Base-by-base conservation (phyloP, 2,888 invertebrate genomes). In the Gerosis bhagava region DNA sequence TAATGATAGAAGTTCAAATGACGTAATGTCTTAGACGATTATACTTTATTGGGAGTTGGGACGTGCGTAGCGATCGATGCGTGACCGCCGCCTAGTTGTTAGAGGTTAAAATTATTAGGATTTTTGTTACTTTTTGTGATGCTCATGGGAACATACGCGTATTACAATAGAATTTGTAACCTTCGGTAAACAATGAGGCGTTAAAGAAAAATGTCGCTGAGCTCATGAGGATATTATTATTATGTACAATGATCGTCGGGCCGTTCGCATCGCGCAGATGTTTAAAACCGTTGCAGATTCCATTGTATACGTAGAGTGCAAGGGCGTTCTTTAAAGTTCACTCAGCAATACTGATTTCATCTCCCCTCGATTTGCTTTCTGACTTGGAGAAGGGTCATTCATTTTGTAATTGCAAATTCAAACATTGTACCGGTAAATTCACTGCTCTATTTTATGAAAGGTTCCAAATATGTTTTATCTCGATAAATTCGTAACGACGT, bases 211-310 rank as follows among this genome's bases (percentile, higher is more conserved):
- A 29, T 45, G 31, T 45, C 36, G 44, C 8, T 12, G 29, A 11
- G 36, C 32, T 24, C 25, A 6, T 24, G 41, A 31, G 19, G 25
- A 26, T 41, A 41, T 42, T 45, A 44, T 44, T 44, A 28, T 44
- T 16, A 11, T 22, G 28, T 13, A 13, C 7, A 5, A 21, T 25
- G 7, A 15, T 11, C 24, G 17, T 11, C 39, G 40, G 21, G 19
- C 17, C 28, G 29, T 32, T 32, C 24, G 49, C 51, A 43, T 44
- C 47, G 51, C 61, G 86, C 88, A 88, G 87, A 87, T 88, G 87
- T 82, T 78, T 63, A 75, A 81, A 84, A 79, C 88, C 87, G 87
- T 88, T 88, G 86, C 77, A 73, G 70, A 72, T 60, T 70, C 83
- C 69, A 79, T 87, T 86, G 82, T 87, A 63, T 59, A 56, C 15